These are phyloP conservation scores for Gulo gulo DNA, from an alignment of 2,113 vertebrate species.

Conservation along the genomic window DNA sequence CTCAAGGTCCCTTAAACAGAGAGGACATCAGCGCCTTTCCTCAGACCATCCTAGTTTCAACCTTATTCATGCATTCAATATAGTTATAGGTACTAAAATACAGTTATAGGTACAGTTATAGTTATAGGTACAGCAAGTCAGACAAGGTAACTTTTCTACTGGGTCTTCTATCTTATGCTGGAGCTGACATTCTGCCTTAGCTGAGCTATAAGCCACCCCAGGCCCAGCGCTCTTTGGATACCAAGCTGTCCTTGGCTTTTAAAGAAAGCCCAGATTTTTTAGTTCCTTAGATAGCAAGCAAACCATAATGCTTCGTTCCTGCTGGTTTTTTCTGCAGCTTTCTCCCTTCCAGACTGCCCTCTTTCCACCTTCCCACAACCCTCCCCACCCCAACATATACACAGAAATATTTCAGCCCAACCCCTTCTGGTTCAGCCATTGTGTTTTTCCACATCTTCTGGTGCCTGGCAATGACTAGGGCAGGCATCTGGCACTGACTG, in stretches of 20 bases:
- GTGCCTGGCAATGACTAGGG: background rate
- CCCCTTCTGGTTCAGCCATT: background rate
- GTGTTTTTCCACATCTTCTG: background rate
- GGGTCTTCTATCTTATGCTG: background rate
- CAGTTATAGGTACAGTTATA: no score
- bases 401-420: background rate
- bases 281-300: background rate
- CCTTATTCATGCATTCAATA: background rate
- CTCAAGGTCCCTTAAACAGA: background rate
- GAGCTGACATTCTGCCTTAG: background rate
- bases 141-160: background rate
- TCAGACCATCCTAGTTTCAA: background rate
- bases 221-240: background rate
- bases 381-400: background rate
- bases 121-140: background rate
- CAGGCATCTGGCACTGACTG: background rate
- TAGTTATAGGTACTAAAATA: no score
- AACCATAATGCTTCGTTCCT: background rate
- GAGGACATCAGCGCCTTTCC: background rate
- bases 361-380: background rate
- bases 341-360: background rate
- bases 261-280: background rate
- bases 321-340: background rate
- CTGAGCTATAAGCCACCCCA: background rate
- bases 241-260: background rate